These are phyloP conservation scores for Nothoprocta pentlandii DNA, from an alignment of 2,113 vertebrate species.

Conservation along the genomic window DNA sequence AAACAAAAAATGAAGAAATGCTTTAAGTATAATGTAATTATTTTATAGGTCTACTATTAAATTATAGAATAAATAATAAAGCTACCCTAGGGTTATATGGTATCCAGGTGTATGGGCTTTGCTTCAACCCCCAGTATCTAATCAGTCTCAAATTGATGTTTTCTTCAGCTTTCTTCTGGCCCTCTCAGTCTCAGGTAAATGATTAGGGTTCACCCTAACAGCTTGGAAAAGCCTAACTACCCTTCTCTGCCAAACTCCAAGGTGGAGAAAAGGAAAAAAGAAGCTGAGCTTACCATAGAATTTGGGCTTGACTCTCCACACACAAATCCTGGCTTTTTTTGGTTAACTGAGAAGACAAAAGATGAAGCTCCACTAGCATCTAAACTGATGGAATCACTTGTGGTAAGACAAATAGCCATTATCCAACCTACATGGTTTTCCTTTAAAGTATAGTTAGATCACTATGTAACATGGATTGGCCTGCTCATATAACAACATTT, in stretches of 20 bases:
- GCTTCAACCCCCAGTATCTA: conserved; percentile 34
- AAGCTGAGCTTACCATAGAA: not conserved
- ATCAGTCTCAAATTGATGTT: not conserved
- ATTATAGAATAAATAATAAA: conserved; percentile 87
- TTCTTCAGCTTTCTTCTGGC: not conserved
- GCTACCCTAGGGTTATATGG: conserved; percentile 77
- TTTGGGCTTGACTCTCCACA: not conserved
- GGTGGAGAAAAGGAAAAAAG: not conserved
- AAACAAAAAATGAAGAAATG: conserved; percentile 79
- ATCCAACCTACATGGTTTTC: not conserved
- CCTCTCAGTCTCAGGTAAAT: not conserved
- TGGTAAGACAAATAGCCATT: not conserved
- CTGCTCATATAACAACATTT: not conserved
- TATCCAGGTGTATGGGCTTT: conserved; percentile 45
- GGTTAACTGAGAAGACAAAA: not conserved
- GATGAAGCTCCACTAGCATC: not conserved
- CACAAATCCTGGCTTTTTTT: not conserved
- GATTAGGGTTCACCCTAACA: not conserved
- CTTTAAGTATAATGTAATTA: conserved; percentile 85
- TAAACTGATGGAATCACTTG: not conserved
- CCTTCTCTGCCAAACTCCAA: accelerated
- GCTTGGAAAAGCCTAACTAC: not conserved
- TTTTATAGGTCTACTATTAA: conserved; percentile 85
- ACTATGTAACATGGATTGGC: not conserved
- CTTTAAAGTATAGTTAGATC: not conserved